A percentile compares a stretch with the other conserved stretches of the same genome.
These are phyloP conservation scores for Adelognathus sp. DNA, from an alignment of 2,888 invertebrate species.

Conservation along the genomic window DNA sequence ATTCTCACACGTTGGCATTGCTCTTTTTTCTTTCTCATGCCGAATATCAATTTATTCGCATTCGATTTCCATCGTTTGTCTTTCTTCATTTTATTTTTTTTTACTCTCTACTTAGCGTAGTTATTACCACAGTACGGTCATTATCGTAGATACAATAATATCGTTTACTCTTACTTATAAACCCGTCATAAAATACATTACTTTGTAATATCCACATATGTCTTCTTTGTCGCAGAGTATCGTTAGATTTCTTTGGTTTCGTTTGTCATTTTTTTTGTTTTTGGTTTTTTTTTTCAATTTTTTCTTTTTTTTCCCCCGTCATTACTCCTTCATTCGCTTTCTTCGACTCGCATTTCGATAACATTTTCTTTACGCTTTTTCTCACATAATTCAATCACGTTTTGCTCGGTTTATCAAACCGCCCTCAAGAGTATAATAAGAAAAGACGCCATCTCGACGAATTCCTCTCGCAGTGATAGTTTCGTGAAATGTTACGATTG, in stretches of 20 bases:
- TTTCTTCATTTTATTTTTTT: slow-evolving; percentile 41
- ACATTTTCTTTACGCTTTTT: too few relatives aligned
- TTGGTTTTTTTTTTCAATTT: slow-evolving; percentile 24
- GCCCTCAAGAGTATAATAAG: too few relatives aligned
- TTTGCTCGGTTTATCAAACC: too few relatives aligned
- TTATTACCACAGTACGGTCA: slow-evolving; percentile 65
- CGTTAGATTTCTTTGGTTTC: slow-evolving; percentile 43
- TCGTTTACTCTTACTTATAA: slow-evolving; percentile 74
- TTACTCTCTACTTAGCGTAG: slow-evolving; percentile 62
- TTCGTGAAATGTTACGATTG: too few relatives aligned
- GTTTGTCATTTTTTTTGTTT: slow-evolving; percentile 15
- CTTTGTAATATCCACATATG: slow-evolving; percentile 72
- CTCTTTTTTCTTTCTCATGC: slow-evolving; percentile 3
- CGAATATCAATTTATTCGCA: slow-evolving; percentile 18
- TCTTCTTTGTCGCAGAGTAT: slow-evolving; percentile 60
- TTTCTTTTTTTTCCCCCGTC: slow-evolving; percentile 25
- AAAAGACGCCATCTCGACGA: too few relatives aligned
- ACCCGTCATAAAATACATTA: slow-evolving; percentile 80
- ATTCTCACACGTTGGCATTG: slow-evolving; percentile 18
- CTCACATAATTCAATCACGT: too few relatives aligned
- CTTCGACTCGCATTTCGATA: too few relatives aligned
- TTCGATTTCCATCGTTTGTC: slow-evolving; percentile 8
- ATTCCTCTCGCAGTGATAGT: too few relatives aligned
- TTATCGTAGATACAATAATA: slow-evolving; percentile 68
- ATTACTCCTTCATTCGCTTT: not conserved